Base-by-base conservation (phyloP, 2,888 invertebrate species). In the Eucriotettix oculatus region DNA sequence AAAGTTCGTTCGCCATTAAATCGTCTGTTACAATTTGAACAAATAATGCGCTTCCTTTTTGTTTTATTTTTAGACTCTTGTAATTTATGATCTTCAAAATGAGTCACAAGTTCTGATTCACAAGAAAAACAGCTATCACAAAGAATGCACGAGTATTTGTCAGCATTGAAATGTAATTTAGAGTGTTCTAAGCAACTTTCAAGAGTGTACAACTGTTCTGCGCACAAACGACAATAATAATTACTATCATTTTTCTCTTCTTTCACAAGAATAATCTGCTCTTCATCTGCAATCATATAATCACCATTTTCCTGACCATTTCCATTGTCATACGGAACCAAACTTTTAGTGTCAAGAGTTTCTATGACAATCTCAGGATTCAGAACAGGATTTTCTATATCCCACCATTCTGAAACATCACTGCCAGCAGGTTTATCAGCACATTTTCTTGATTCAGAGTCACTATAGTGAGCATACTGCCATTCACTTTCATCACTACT, bases 1-100 rank as follows among this genome's bases (percentile, higher is more conserved):
- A 61, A 54, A 2, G 62, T 64, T 43, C 58, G 58, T 42, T 62
- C 60, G 40, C 55, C 60, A 48, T 64, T 64, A 54, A 64, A 64
- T 10, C 61, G 58, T 29, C 64, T 58, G 9, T 60, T 57, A 55
- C 64, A 64, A 10, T 55, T 56, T 42, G 52, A 29, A 58, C 64
- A 64, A 10, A 40, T 42, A 10, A 63, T 14, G 10, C 61, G 59
- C n/a, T 57, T 16, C 12, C 54, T 16, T 42, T 57, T 60, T 44
- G 29, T 42, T 14, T 42, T 54, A 16, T 16, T 14, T 53, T 58
- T 60, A 41, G 52, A 58, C 16, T 52, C 56, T 12, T 57, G 54
- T 48, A 42, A 52, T 56, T 54, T 61, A 48, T 62, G 64, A 11
- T 61, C 62, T 16, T 55, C 55, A 41, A 57, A 57, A 57, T 64